A percentile compares a stretch with the other conserved stretches of the same genome.
Conservation (phyloP, 92 coral and sea anemone genomes). For the Siderastrea radians region DNA sequence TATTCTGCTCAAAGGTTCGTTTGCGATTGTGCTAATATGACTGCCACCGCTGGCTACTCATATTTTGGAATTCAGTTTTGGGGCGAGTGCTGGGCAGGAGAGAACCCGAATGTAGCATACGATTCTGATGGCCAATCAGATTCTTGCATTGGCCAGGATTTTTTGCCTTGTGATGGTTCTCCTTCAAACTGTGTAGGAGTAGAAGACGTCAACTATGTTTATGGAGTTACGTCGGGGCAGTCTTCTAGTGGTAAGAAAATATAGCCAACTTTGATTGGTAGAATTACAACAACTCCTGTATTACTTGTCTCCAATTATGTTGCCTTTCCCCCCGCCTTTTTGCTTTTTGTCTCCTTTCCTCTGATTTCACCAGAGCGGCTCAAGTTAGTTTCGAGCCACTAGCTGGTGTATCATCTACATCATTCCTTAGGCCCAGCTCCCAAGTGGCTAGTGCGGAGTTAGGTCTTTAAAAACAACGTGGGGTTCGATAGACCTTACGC, state of each 20-base stretch:
- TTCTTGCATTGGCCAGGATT: slow-evolving; percentile 17
- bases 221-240: background rate
- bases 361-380: no score
- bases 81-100: slow-evolving; percentile 45
- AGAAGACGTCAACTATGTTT: slow-evolving; percentile 9
- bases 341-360: no score
- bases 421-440: no score
- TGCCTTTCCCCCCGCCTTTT: no score
- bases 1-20: background rate
- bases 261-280: background rate
- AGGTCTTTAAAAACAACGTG: no score
- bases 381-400: no score
- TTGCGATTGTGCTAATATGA: slow-evolving; percentile 25
- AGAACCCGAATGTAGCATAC: slow-evolving; percentile 31
- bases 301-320: background rate
- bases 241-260: slow-evolving; percentile 4
- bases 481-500: no score
- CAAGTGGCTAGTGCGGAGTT: no score
- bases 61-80: slow-evolving; percentile 42
- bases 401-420: no score
- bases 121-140: slow-evolving; percentile 32
- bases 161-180: slow-evolving; percentile 5
- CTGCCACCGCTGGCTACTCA: slow-evolving; percentile 14
- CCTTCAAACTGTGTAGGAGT: slow-evolving; percentile 14
- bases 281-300: background rate